A percentile compares a stretch with the other conserved stretches of the same genome.
Evolutionary conservation across 2,113 vertebrate species (phyloP).

Genomic region (Nymphicus hollandicus): DNA sequence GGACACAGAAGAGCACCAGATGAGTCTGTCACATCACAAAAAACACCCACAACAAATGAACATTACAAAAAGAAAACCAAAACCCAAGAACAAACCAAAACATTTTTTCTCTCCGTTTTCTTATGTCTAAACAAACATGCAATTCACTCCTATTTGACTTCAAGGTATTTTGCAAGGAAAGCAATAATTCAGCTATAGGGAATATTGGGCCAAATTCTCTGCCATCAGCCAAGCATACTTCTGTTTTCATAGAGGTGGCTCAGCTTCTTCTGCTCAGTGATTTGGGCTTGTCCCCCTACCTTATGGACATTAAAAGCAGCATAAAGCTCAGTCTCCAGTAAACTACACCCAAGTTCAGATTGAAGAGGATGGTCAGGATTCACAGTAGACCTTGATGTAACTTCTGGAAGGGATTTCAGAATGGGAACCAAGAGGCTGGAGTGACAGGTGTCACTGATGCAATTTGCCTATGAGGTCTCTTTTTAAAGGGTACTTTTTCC

Average conservation of each 20-base stretch:
- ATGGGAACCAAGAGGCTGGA: background rate
- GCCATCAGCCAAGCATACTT: background rate
- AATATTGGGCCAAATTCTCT: background rate
- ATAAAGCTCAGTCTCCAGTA: background rate
- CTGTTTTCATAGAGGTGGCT: background rate
- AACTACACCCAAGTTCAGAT: background rate
- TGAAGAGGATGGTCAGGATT: background rate
- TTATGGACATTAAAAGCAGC: background rate
- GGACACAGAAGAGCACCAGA: background rate
- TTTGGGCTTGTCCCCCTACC: background rate
- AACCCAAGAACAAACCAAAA: background rate
- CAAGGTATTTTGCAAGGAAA: background rate
- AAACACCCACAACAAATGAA: background rate
- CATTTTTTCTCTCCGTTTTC: background rate
- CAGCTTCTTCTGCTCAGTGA: background rate
- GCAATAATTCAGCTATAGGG: background rate
- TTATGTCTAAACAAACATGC: background rate
- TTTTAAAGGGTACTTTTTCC: background rate
- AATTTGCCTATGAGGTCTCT: background rate
- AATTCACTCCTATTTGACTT: background rate
- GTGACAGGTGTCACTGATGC: background rate
- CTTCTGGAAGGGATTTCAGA: background rate
- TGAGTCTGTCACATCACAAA: background rate
- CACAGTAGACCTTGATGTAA: background rate
- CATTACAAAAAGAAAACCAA: background rate